Evolutionary conservation across 1,140 invertebrate genomes (phyloP).

Genomic region (Monochamus saltuarius): DNA sequence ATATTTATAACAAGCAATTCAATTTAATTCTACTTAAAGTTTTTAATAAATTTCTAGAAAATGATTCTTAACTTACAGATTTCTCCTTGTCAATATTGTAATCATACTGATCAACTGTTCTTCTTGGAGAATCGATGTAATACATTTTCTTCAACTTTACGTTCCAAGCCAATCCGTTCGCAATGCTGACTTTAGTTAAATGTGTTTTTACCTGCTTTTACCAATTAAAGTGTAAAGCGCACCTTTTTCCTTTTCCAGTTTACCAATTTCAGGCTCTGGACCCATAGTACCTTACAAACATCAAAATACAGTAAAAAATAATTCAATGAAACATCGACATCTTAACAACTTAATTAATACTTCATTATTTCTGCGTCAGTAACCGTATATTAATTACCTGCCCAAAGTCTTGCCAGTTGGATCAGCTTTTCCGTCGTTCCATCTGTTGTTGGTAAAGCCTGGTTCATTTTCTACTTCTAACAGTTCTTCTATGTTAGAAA

Average conservation of each 20-base stretch:
- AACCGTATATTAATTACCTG: conserved; percentile 16
- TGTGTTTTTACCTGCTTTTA: conserved; percentile 34
- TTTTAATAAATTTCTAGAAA: too few species aligned
- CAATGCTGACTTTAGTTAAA: conserved; percentile 62
- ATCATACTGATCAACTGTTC: conserved; percentile 69
- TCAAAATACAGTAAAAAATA: too few species aligned
- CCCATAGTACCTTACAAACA: conserved; percentile 25
- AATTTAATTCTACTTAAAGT: too few species aligned
- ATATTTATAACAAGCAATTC: too few species aligned
- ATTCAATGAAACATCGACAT: too few species aligned
- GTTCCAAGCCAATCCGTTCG: conserved; percentile 82
- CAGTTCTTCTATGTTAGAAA: conserved; percentile 26
- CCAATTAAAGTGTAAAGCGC: conserved; percentile 30
- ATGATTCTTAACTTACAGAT: conserved; percentile 59
- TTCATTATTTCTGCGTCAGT: not conserved
- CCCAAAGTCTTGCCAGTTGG: conserved; percentile 71
- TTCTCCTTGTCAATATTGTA: conserved; percentile 66
- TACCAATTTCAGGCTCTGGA: conserved; percentile 24
- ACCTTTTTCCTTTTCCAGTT: conserved; percentile 28
- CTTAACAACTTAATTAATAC: too few species aligned
- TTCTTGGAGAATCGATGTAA: conserved; percentile 70
- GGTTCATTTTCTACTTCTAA: conserved; percentile 30
- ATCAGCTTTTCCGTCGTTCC: conserved; percentile 87
- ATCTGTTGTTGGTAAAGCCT: conserved; percentile 56
- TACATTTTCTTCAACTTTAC: conserved; percentile 66